Base-by-base conservation (phyloP, 2,888 invertebrate genomes). In the Esperia sulphurella region DNA sequence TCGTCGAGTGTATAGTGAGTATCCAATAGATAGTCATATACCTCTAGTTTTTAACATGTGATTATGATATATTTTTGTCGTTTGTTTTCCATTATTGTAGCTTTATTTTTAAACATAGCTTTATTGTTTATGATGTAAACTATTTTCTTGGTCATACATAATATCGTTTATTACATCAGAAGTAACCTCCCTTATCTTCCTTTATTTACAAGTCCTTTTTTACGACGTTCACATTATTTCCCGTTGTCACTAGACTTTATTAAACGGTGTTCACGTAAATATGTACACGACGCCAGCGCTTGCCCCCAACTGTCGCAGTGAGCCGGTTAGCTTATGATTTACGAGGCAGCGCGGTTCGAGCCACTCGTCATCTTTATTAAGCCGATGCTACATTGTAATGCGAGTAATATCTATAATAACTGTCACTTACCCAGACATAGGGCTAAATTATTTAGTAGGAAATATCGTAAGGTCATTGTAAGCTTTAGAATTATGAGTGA, bases 361-460 rank as follows among this genome's bases (percentile, higher is more conserved):
- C 47, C 50, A 47, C 50, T 50, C 39, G 50, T 55, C 57, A 53
- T 58, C 59, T 58, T 54, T 58, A 58, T 58, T 59, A 54, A 54
- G 41, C 45, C 45, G 45, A 51, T 52, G 37, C 47, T 46, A 51
- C 31, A 38, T 48, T 40, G 51, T 50, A 51, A 49, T 49, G 39
- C 45, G 42, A 38, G 38, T 43, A 52, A 48, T 57, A 41, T 45
- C 41, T 41, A 42, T 45, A 48, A 47, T 52, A 49, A 48, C 47
- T 52, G 49, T 52, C 52, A 49, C 43, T 13, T 31, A 12, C 8
- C 8, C 3, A 10, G 8, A 42, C 21, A 42, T n/a, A 42, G 42
- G 31, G 13, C 8, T 39, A 39, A 39, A 39, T 39, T 13, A 38
- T 33, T n/a, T n/a, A n/a, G n/a, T n/a, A n/a, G n/a, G n/a, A n/a